Evolutionary conservation across 2,888 invertebrate species (phyloP).

Genomic region (Hemicrepidius hirtus): DNA sequence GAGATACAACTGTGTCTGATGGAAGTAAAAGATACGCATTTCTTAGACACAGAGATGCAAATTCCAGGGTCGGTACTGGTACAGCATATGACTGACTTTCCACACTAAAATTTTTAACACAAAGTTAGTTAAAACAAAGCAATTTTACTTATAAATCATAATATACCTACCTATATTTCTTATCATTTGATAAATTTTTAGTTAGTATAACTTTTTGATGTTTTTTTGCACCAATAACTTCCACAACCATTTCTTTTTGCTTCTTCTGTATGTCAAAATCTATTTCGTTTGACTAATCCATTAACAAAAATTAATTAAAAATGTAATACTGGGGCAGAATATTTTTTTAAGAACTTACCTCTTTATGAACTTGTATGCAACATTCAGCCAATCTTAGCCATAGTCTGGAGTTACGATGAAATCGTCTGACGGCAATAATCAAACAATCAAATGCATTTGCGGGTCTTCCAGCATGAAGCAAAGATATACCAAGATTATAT

Average conservation of each 20-base stretch:
- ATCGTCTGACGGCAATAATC: slow-evolving; percentile 88
- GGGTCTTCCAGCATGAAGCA: slow-evolving; percentile 87
- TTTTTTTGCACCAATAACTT: slow-evolving; percentile 76
- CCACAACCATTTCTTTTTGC: slow-evolving; percentile 77
- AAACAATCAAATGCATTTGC: slow-evolving; percentile 93
- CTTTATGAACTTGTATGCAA: slow-evolving; percentile 81
- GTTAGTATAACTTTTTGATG: slow-evolving; percentile 79
- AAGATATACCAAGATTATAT: slow-evolving; percentile 89
- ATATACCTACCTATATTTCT: slow-evolving; percentile 72
- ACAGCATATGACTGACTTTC: slow-evolving; percentile 88
- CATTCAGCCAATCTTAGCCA: slow-evolving; percentile 97
- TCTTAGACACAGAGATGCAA: slow-evolving; percentile 90
- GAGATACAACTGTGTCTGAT: slow-evolving; percentile 69
- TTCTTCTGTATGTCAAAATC: slow-evolving; percentile 77
- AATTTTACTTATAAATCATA: neutral
- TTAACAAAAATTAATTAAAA: neutral
- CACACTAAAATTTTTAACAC: slow-evolving; percentile 66
- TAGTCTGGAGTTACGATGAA: slow-evolving; percentile 90
- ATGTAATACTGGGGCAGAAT: too few species aligned
- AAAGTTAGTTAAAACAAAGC: neutral
- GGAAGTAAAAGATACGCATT: slow-evolving; percentile 87
- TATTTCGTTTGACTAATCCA: slow-evolving; percentile 76
- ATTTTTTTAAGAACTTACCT: slow-evolving; percentile 64
- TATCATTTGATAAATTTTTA: slow-evolving; percentile 74
- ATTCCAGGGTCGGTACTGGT: slow-evolving; percentile 91